Evolutionary conservation across 2,113 vertebrate genomes (phyloP), one percentile per base, ranked within the genome.

Genomic region (Muntiacus muntjak): DNA sequence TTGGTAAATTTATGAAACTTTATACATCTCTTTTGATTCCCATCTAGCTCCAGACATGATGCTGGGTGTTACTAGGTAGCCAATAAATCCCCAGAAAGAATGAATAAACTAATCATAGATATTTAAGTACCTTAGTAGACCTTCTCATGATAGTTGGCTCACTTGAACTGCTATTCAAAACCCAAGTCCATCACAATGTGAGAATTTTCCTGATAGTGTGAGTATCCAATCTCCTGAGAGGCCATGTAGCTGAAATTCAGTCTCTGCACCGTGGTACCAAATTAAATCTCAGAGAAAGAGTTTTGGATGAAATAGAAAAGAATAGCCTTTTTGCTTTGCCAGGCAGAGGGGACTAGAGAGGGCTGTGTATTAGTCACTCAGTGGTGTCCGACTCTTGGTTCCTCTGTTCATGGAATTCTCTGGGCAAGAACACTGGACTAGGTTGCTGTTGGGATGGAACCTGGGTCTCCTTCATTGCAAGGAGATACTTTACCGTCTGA

Each of bases 391-490:
- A 71, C 19, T 33, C 7, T 36, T 71, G 4, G 6, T 19, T 36
- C n/a, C n/a, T 71, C 67, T 71, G 19, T 71, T 71, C 5, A 12
- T 23, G 67, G n/a, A 71, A 23, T 71, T 71, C 67, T 71, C n/a
- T 19, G 21, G 67, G 19, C 67, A 23, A 23, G 67, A 71, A 71
- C 12, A 36, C 67, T 71, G n/a, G 67, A 71, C 9, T 21, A 40
- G 67, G 67, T 23, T 36, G n/a, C 19, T 0, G 0, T 1, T 40
- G n/a, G n/a, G 9, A 6, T 3, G 23, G 9, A 71, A 71, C 2
- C 10, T 6, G 2, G 2, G 19, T 36, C n/a, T 12, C 19, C n/a
- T 71, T n/a, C n/a, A 71, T 71, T 71, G 67, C n/a, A 40, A 19
- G 67, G n/a, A 71, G 67, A 71, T 71, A 23, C 67, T 71, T 71